phyloP scores from a whole-genome alignment of 2,888 invertebrate species.

The Drosophila maculinotata region DNA sequence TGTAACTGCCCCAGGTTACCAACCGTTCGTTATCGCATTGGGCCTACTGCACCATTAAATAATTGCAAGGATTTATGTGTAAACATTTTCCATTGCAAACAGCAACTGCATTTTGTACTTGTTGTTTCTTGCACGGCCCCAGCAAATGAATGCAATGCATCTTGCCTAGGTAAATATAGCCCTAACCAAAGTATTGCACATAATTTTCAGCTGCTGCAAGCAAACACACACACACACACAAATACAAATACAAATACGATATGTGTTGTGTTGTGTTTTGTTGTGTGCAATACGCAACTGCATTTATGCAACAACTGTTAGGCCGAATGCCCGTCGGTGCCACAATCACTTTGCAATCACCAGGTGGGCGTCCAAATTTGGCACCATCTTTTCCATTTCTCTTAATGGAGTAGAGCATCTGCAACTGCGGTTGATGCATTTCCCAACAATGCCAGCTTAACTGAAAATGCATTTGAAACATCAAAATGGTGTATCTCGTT shows the following conservation, averaged over 20 bases:
- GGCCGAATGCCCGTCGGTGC: conserved; percentile 41
- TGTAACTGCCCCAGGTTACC: conserved; percentile 32
- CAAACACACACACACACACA: conserved; percentile 37
- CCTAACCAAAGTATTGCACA: conserved; percentile 72
- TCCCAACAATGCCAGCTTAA: conserved; percentile 21
- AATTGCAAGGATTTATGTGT: conserved; percentile 75
- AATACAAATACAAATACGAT: conserved; percentile 1
- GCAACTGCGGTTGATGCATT: conserved; percentile 12
- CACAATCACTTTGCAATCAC: conserved; percentile 12
- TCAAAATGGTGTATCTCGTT: background rate
- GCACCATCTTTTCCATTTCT: conserved; percentile 1
- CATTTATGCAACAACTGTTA: conserved; percentile 64
- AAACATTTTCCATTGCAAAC: conserved; percentile 62
- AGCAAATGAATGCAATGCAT: conserved; percentile 58
- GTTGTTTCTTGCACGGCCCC: conserved; percentile 37
- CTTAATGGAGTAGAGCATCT: conserved; percentile 18
- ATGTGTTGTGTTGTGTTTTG: conserved; percentile 28
- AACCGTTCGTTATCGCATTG: conserved; percentile 58
- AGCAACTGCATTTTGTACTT: conserved; percentile 36
- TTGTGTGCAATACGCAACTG: conserved; percentile 64
- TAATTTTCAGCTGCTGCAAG: conserved; percentile 63
- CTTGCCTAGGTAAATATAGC: conserved; percentile 65
- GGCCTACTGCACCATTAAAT: conserved; percentile 67
- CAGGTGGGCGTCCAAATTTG: conserved; percentile 1
- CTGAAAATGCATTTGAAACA: conserved; percentile 10